Evolutionary conservation across 2,797 vertebrate genomes (phyloP).

Genomic region (Alouatta caraya): DNA sequence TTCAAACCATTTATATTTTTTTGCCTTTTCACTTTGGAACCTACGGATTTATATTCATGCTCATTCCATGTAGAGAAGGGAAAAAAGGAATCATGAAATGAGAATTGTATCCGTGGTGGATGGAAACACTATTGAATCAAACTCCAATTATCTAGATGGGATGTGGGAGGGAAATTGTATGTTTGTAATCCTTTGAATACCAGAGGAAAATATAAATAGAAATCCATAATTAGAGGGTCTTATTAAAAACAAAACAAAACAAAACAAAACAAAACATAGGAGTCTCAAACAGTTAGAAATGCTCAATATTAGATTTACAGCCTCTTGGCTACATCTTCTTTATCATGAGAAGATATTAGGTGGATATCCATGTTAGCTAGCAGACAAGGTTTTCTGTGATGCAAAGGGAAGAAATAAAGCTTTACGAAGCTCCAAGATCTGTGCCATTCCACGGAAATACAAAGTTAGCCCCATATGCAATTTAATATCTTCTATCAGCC

Average conservation of each 20-base stretch:
- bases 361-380: rapidly evolving
- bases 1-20: constrained; percentile 80
- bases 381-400: not conserved
- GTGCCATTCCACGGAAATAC: not conserved
- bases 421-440: not conserved
- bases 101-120: not conserved
- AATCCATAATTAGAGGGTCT: not conserved
- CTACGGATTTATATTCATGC: constrained; percentile 75
- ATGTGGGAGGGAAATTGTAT: not conserved
- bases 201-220: not conserved
- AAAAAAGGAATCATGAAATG: not conserved
- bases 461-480: rapidly evolving
- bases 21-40: constrained; percentile 74
- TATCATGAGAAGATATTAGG: not conserved
- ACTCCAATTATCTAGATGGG: not conserved
- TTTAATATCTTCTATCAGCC: not conserved
- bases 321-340: not conserved
- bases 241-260: not conserved
- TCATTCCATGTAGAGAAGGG: constrained; percentile 60
- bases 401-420: not conserved
- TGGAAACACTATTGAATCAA: not conserved
- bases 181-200: not conserved
- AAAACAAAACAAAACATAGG: not conserved
- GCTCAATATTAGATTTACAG: not conserved
- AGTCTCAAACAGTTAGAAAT: not conserved